phyloP scores from a whole-genome alignment of 2,797 vertebrate genomes.

The Epinephelus coioides region DNA sequence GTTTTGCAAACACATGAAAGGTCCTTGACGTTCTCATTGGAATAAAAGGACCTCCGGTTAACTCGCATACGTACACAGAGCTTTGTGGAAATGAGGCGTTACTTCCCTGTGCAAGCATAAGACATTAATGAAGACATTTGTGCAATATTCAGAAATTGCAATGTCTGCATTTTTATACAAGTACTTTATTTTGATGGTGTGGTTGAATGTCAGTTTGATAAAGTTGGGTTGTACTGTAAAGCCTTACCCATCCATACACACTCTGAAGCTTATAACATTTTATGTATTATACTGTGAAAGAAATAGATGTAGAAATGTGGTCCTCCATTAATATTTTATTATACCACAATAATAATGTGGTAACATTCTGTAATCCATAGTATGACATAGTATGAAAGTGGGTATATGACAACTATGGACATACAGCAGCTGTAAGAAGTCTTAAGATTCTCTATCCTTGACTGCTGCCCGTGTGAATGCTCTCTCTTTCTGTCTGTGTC shows the following conservation, averaged over 20 bases:
- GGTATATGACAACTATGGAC: slow-evolving; percentile 69
- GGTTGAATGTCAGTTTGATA: slow-evolving; percentile 17
- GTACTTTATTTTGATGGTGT: slow-evolving; percentile 33
- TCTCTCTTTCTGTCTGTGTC: slow-evolving; percentile 48
- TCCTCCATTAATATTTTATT: slow-evolving; percentile 78
- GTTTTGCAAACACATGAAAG: too few relatives aligned
- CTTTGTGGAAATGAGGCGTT: too few relatives aligned
- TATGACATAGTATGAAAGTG: slow-evolving; percentile 66
- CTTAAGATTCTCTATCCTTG: slow-evolving; percentile 52
- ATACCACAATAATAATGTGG: slow-evolving; percentile 77
- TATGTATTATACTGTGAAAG: slow-evolving; percentile 55
- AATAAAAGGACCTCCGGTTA: too few relatives aligned
- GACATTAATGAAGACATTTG: background rate
- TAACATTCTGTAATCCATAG: slow-evolving; percentile 75
- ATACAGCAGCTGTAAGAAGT: slow-evolving; percentile 60
- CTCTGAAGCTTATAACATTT: slow-evolving; percentile 29
- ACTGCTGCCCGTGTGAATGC: slow-evolving; percentile 56
- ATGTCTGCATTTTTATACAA: slow-evolving; percentile 6
- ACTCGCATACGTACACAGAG: too few relatives aligned
- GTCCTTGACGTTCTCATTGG: too few relatives aligned
- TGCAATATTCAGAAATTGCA: slow-evolving; percentile 1
- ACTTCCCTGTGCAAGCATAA: background rate
- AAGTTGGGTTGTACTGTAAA: slow-evolving; percentile 20
- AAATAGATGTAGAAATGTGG: slow-evolving; percentile 59
- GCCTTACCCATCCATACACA: background rate